phyloP scores from a whole-genome alignment of 2,113 vertebrate genomes.

The Malurus elegans region DNA sequence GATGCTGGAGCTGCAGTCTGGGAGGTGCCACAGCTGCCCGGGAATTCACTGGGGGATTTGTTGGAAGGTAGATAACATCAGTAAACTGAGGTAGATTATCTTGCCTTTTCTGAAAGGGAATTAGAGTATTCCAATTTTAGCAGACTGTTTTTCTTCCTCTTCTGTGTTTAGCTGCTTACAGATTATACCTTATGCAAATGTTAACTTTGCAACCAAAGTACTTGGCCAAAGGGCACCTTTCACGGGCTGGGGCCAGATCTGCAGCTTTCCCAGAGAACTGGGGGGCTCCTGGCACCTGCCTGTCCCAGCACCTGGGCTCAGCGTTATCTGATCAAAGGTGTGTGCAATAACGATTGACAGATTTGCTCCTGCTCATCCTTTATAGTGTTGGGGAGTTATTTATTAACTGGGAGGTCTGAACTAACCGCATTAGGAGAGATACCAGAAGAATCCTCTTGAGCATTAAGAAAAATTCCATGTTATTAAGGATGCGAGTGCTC shows the following conservation, averaged over 20 bases:
- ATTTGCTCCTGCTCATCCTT: neutral
- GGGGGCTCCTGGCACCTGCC: neutral
- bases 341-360: neutral
- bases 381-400: neutral
- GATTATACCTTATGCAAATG: constrained; percentile 17
- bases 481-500: neutral
- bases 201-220: neutral
- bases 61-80: neutral
- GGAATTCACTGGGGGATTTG: neutral
- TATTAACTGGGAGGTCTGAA: neutral
- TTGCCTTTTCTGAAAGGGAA: constrained; percentile 9
- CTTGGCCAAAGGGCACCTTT: neutral
- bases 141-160: neutral
- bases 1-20: neutral
- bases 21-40: neutral
- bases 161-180: neutral
- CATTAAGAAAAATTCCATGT: neutral
- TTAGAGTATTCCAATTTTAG: constrained; percentile 21
- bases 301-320: neutral
- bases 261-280: neutral
- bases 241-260: neutral
- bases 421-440: neutral
- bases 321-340: neutral
- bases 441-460: neutral
- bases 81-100: constrained; percentile 8